Conservation (phyloP, 2,113 vertebrate genomes). For the Columbina picui region DNA sequence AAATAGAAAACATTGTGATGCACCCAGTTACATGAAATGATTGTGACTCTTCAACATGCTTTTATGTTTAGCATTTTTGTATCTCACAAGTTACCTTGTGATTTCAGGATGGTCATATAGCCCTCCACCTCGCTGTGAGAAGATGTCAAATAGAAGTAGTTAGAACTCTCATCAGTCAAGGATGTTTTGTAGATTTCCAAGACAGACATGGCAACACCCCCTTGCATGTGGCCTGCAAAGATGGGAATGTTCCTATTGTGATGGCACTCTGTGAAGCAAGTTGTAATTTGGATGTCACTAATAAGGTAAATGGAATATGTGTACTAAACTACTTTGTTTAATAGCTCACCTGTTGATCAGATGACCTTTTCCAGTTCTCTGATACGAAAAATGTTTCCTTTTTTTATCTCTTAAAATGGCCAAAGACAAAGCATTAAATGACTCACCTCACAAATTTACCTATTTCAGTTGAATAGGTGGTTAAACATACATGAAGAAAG, state of each 20-base stretch:
- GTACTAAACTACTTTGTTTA: neutral
- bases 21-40: neutral
- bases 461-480: neutral
- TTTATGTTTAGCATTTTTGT: neutral
- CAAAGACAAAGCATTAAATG: neutral
- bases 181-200: constrained; percentile 87
- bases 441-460: neutral
- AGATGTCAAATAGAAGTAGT: constrained; percentile 95
- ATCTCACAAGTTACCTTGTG: neutral
- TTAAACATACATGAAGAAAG: neutral
- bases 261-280: constrained; percentile 84
- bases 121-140: constrained; percentile 93
- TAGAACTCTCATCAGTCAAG: constrained; percentile 86
- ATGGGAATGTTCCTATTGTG: constrained; percentile 90
- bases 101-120: constrained; percentile 92
- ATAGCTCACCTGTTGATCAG: neutral
- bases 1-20: neutral
- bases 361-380: neutral
- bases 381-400: neutral
- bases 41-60: neutral
- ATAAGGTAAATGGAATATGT: constrained; percentile 82
- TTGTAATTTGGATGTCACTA: constrained; percentile 88
- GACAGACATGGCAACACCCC: constrained; percentile 95
- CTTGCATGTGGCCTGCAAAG: constrained; percentile 95
- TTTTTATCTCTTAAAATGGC: neutral